These are phyloP conservation scores for Melanophora roralis DNA, from an alignment of 2,888 invertebrate genomes.

Conservation along the genomic window DNA sequence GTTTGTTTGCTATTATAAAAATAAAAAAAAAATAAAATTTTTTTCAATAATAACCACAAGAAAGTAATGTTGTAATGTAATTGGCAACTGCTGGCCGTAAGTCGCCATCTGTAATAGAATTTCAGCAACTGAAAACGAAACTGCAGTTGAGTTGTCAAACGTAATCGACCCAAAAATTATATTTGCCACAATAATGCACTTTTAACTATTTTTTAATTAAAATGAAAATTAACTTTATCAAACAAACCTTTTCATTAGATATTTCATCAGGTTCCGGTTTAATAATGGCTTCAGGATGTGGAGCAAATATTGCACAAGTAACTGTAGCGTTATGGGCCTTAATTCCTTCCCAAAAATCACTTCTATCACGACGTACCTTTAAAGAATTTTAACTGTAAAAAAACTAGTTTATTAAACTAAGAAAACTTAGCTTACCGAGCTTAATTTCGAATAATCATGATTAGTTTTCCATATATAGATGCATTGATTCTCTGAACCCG, in stretches of 20 bases:
- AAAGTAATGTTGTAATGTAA: too few species aligned
- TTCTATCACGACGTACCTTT: conserved; percentile 91
- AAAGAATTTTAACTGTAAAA: not conserved
- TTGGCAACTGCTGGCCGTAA: too few species aligned
- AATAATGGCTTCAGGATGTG: conserved; percentile 94
- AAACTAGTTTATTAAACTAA: not conserved
- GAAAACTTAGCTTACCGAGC: conserved; percentile 80
- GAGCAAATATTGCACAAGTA: conserved; percentile 98
- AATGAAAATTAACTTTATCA: not conserved
- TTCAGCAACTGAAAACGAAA: too few species aligned
- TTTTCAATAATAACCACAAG: too few species aligned
- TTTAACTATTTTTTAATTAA: not conserved
- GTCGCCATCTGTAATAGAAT: too few species aligned
- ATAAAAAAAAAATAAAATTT: too few species aligned
- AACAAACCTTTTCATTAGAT: conserved; percentile 71
- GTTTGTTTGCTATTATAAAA: conserved; percentile 73
- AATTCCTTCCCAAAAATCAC: conserved; percentile 98
- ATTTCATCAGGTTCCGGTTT: conserved; percentile 81
- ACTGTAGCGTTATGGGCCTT: conserved; percentile 97
- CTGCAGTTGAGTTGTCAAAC: too few species aligned
- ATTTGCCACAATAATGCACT: too few species aligned
- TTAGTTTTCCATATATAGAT: conserved; percentile 99
- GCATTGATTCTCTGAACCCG: conserved; percentile 98
- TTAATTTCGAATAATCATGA: conserved; percentile 96
- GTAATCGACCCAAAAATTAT: too few species aligned